These are phyloP conservation scores for Cremastinae sp. DNA, from an alignment of 2,888 invertebrate genomes.

Conservation along the genomic window DNA sequence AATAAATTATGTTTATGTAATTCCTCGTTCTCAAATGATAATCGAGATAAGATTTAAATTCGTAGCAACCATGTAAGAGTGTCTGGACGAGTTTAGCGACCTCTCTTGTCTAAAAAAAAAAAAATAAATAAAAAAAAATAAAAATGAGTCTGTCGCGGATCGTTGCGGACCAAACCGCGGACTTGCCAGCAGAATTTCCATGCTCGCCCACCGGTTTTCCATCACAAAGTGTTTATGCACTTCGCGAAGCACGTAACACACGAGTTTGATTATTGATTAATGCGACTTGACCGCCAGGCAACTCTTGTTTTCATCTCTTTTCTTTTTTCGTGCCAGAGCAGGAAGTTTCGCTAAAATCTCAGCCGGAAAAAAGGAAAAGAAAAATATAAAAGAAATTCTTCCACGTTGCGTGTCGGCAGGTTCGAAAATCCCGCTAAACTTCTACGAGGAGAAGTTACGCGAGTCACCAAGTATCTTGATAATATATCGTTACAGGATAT, in stretches of 20 bases:
- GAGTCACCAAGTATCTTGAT: slow-evolving; percentile 20
- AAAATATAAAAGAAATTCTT: slow-evolving; percentile 9
- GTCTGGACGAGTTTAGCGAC: slow-evolving; percentile 39
- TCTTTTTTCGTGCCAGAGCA: slow-evolving; percentile 54
- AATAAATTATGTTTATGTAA: no score
- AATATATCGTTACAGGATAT: slow-evolving; percentile 48
- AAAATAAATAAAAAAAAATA: slow-evolving; percentile 41
- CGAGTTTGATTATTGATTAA: slow-evolving; percentile 47
- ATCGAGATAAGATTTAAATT: slow-evolving; percentile 10
- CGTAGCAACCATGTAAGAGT: slow-evolving; percentile 5
- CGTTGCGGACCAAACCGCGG: slow-evolving; percentile 34
- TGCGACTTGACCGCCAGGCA: slow-evolving; percentile 40
- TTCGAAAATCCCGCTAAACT: slow-evolving; percentile 38
- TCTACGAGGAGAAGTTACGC: background rate
- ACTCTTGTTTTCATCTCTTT: slow-evolving; percentile 56
- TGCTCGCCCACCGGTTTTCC: slow-evolving; percentile 43
- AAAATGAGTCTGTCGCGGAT: slow-evolving; percentile 51
- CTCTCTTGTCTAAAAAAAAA: slow-evolving; percentile 35
- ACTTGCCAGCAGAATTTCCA: slow-evolving; percentile 22
- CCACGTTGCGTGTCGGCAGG: slow-evolving; percentile 46
- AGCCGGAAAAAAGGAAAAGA: slow-evolving; percentile 22
- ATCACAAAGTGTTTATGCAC: slow-evolving; percentile 20
- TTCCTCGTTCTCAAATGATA: slow-evolving; percentile 1
- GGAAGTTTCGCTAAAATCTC: slow-evolving; percentile 41
- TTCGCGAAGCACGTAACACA: slow-evolving; percentile 25